These are phyloP conservation scores for Vanessa tameamea DNA, from an alignment of 1,140 invertebrate genomes.

Conservation along the genomic window DNA sequence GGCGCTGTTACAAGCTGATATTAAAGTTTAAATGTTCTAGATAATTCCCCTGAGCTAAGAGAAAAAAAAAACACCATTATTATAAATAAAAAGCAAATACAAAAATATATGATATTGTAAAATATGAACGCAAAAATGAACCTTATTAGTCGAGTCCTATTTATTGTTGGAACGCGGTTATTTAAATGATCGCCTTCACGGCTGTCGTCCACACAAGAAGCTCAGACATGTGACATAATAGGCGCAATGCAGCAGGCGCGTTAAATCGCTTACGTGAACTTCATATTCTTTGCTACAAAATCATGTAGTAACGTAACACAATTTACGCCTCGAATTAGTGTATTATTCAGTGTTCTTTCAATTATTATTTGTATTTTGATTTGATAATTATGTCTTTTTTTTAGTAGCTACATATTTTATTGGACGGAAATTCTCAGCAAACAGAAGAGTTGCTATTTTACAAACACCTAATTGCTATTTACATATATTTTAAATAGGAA, in stretches of 20 bases:
- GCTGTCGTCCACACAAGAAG: slow-evolving; percentile 14
- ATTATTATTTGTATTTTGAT: background rate
- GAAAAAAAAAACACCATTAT: too few species aligned
- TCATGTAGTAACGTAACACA: background rate
- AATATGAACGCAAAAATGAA: background rate
- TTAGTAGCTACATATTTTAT: too few species aligned
- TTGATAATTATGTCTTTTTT: background rate
- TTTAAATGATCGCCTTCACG: slow-evolving; percentile 4
- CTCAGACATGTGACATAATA: slow-evolving; percentile 37
- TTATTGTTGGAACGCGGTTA: background rate
- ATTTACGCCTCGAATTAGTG: too few species aligned
- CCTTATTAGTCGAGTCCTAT: background rate
- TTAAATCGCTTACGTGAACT: slow-evolving; percentile 17
- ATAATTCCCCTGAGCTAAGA: too few species aligned
- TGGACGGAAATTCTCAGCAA: too few species aligned
- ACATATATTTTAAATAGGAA: too few species aligned
- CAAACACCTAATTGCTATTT: too few species aligned
- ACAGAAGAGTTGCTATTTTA: too few species aligned
- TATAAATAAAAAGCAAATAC: slow-evolving; percentile 10
- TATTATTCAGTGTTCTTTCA: background rate
- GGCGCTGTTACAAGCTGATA: too few species aligned
- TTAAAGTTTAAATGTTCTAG: too few species aligned
- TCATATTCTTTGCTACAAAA: background rate
- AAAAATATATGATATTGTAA: background rate
- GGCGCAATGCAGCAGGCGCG: slow-evolving; percentile 37